Evolutionary conservation across 2,888 invertebrate genomes (phyloP), one percentile per base, ranked within the genome.

Genomic region (Lochmaea crataegi): DNA sequence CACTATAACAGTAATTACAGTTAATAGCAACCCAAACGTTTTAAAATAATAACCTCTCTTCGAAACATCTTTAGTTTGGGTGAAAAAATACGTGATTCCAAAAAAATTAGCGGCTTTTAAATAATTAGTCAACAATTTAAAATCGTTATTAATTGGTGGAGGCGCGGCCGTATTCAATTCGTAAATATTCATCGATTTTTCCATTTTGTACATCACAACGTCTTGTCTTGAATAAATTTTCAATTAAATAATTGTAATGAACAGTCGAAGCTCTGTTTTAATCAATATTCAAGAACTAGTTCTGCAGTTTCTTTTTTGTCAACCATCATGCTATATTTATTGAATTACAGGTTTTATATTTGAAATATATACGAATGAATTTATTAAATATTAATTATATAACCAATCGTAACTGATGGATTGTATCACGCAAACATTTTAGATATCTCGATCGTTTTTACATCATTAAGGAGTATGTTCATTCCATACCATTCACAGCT

Each of bases 241-340:
- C 14, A n/a, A n/a, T n/a, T 14, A 51, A n/a, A n/a, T 51, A n/a
- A n/a, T 51, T n/a, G 51, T n/a, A n/a, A n/a, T 51, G n/a, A n/a
- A n/a, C 16, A n/a, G n/a, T n/a, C 45, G 14, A 45, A 45, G 12
- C 4, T 14, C 45, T 45, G 32, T 12, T n/a, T 51, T 7, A 51
- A 51, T 51, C 51, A 51, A 51, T 51, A 51, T 51, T 16, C 51
- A 51, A 51, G 9, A 53, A 48, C 48, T 48, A n/a, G 48, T 48
- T 48, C 6, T 48, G n/a, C 5, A 14, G 14, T 16, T 48, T 45
- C 32, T 38, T 38, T 38, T 38, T 38, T 38, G 7, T 45, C 45
- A 45, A 45, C 11, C 45, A 14, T 14, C 48, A 48, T n/a, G 48
- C 14, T n/a, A n/a, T 16, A 18, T 53, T 53, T 18, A 53, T 53